Base-by-base conservation (phyloP, 2,113 vertebrate genomes). In the Phyllostomus discolor region DNA sequence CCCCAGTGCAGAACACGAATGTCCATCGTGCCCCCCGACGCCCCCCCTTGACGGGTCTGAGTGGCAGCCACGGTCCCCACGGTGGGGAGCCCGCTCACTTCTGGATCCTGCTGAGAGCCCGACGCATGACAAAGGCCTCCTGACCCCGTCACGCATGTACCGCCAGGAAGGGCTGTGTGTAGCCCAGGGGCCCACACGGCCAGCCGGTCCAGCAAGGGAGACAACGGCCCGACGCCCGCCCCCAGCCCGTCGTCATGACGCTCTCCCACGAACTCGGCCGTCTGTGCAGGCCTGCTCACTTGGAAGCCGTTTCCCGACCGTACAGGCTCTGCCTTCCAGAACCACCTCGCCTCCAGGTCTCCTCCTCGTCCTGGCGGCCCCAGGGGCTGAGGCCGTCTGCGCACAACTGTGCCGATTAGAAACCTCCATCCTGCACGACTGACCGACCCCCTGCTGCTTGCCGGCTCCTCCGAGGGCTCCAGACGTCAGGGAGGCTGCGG, bases 101-200 rank as follows among this genome's bases (percentile, higher is more conserved):
- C 52, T 35, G 11, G 22, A 10, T 38, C 59, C 28, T 7, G 35
- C 24, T 76, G 15, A 72, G 31, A 20, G 35, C 35, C 33, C 41
- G 62, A 17, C 2, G 26, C 0, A 0, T 22, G 26, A 46, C 43
- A 54, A 64, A 69, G 41, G 75, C 43, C 78, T 66, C 52, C 33
- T 46, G 10, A 59, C 12, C 62, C 5, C 50, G 4, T 5, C 26
- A 31, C 17, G n/a, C 22, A 10, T 4, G 81, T 17, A 85, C 33
- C 2, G 0, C 43, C 12, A n/a, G n/a, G 26, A 35, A 15, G 0
- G 0, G 70, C 12, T 48, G 10, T 24, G 46, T 57, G 35, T 22
- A 22, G 62, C 14, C 8, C 41, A 41, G 31, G 70, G 26, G 38
- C 6, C 48, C 57, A 66, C 52, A 38, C 12, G 22, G 46, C 35